Base-by-base conservation (phyloP, 2,113 vertebrate genomes). In the Galeopterus variegatus region DNA sequence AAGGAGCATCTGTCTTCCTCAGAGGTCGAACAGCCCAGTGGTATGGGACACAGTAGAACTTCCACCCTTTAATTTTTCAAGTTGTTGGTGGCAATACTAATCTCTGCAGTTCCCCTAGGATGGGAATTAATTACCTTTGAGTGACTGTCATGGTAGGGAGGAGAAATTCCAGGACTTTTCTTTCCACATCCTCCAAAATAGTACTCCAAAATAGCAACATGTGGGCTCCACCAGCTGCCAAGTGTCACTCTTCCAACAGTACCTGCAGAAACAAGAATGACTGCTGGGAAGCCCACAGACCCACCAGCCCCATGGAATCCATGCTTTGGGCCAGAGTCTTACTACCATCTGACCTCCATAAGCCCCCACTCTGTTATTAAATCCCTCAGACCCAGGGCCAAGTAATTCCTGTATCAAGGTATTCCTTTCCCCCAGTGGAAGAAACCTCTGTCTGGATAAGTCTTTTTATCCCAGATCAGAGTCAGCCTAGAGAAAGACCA, bases 111-210 rank as follows among this genome's bases (percentile, higher is more conserved):
- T 62, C 17, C 60, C 23, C n/a, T 17, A 60, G 26, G 33, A 31
- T 70, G 4, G 62, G 41, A 56, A 58, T 80, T 65, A 28, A 41
- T 52, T 56, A 52, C 19, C 60, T 73, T 10, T 52, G 19, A 67
- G 58, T 87, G 60, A 60, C 18, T 26, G 0, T 45, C 45, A 17
- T 36, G 12, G 23, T 31, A 64, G 41, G 64, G 85, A 64, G n/a
- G 79, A 17, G 11, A 79, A 85, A 24, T 36, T 84, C 72, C 36
- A 65, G 73, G 52, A 54, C 60, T 62, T 94, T 90, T n/a, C n/a
- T 19, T 84, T 24, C 54, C 23, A 18, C 13, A 41, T 85, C 28
- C 26, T 70, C 33, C n/a, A 28, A 82, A 62, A 58, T 0, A 24
- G 21, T 18, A 31, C 28, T 56, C 14, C 4, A 36, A 23, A 48